A percentile compares a stretch with the other conserved stretches of the same genome.
Evolutionary conservation across 2,888 invertebrate genomes (phyloP).

Genomic region (Petrophora chlorosata): DNA sequence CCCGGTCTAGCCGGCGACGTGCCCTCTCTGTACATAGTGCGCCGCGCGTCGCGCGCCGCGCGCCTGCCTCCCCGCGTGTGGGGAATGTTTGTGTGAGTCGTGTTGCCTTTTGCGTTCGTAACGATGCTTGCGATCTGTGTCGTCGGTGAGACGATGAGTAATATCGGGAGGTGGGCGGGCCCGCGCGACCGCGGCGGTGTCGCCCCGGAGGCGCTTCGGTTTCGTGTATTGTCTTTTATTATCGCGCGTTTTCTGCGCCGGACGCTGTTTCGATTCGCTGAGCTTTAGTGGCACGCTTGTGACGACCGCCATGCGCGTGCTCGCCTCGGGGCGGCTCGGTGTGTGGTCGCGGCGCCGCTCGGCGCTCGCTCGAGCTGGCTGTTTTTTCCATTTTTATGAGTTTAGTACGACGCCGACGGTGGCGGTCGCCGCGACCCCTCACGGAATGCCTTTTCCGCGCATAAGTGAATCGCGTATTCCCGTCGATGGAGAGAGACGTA

Average conservation of each 20-base stretch:
- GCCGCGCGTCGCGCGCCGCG: constrained; percentile 17
- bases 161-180: constrained; percentile 19
- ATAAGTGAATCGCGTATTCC: constrained; percentile 22
- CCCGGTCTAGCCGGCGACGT: constrained; percentile 25
- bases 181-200: constrained; percentile 22
- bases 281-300: constrained; percentile 54
- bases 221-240: constrained; percentile 38
- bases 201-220: constrained; percentile 30
- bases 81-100: constrained; percentile 30
- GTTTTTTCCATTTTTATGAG: background rate
- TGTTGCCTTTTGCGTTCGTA: constrained; percentile 20
- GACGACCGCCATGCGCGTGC: constrained; percentile 33
- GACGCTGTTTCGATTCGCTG: constrained; percentile 58
- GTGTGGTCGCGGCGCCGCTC: constrained; percentile 10
- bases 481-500: constrained; percentile 21
- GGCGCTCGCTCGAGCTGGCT: constrained; percentile 2
- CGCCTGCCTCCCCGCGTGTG: constrained; percentile 17
- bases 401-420: background rate
- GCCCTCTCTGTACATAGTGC: constrained; percentile 24
- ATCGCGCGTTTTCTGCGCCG: constrained; percentile 41
- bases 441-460: constrained; percentile 22
- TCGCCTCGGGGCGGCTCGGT: constrained; percentile 8
- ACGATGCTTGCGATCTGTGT: constrained; percentile 11
- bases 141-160: constrained; percentile 17
- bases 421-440: constrained; percentile 6